These are phyloP conservation scores for Pseudomyrmex sp. DNA, from an alignment of 1,140 invertebrate species.

Conservation along the genomic window DNA sequence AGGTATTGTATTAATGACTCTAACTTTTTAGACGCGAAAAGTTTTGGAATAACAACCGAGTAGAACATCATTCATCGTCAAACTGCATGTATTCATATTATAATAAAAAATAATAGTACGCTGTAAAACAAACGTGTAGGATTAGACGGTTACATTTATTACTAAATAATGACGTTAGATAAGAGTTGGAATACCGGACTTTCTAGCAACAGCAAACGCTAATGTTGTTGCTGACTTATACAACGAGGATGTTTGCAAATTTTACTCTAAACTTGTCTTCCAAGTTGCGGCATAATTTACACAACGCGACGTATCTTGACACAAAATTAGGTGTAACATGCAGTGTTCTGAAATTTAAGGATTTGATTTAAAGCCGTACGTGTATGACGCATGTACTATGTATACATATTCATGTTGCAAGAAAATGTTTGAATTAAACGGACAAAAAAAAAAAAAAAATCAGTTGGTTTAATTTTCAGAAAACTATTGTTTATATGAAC, in stretches of 20 bases:
- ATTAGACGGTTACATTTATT: constrained; percentile 19
- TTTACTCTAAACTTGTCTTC: constrained; percentile 49
- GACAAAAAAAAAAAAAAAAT: neutral
- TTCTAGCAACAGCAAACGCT: constrained; percentile 33
- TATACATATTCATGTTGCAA: no score
- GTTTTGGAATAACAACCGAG: no score
- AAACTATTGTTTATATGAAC: neutral
- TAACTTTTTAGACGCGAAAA: neutral
- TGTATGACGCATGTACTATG: neutral
- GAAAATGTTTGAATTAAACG: no score
- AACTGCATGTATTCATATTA: neutral
- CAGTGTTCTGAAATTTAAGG: constrained; percentile 20
- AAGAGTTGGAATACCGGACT: neutral
- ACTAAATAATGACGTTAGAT: neutral
- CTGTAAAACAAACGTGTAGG: constrained; percentile 2
- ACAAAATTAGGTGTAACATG: constrained; percentile 43
- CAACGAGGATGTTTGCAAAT: constrained; percentile 32
- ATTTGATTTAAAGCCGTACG: constrained; percentile 11
- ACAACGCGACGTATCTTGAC: constrained; percentile 52
- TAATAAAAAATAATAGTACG: neutral
- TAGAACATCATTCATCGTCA: neutral
- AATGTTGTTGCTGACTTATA: constrained; percentile 48
- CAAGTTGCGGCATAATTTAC: constrained; percentile 60
- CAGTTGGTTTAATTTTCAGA: neutral
- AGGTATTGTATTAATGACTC: neutral